Evolutionary conservation across 2,113 vertebrate genomes (phyloP).

Genomic region (Nematolebias whitei): DNA sequence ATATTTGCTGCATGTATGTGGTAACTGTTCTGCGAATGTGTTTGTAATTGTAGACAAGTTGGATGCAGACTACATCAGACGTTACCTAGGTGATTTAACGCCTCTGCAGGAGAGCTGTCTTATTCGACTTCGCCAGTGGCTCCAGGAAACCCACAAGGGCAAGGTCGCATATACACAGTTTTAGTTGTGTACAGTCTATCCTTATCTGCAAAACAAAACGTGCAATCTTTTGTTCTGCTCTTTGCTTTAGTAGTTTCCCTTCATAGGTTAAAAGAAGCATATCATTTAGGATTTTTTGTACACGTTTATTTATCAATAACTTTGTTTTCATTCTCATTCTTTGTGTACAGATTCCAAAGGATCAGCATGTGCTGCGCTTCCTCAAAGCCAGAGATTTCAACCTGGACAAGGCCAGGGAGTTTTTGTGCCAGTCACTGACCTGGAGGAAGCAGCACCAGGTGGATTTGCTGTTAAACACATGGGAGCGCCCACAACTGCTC

Average conservation of each 20-base stretch:
- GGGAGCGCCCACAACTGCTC: constrained; percentile 89
- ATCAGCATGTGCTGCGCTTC: constrained; percentile 95
- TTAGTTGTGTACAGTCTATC: constrained; percentile 1
- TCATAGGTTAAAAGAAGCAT: neutral
- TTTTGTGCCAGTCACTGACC: constrained; percentile 90
- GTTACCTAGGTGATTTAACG: constrained; percentile 93
- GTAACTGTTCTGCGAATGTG: constrained; percentile 29
- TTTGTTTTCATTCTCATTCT: neutral
- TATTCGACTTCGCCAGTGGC: constrained; percentile 92
- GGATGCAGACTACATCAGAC: constrained; percentile 95
- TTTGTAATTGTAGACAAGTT: constrained; percentile 86
- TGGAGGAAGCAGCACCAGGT: constrained; percentile 97
- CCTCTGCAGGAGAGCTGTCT: constrained; percentile 97
- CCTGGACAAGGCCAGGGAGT: constrained; percentile 91
- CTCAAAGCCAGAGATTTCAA: constrained; percentile 93
- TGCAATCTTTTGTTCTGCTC: constrained; percentile 1
- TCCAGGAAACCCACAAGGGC: constrained; percentile 96
- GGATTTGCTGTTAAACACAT: constrained; percentile 92
- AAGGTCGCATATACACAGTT: constrained; percentile 81
- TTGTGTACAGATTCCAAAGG: constrained; percentile 89
- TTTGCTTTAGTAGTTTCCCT: neutral
- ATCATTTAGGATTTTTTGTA: too few species aligned
- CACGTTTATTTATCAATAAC: neutral
- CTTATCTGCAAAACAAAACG: constrained; percentile 7
- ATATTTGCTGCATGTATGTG: constrained; percentile 1